Conservation (phyloP, 2,113 vertebrate genomes). For the Neogobius melanostomus region DNA sequence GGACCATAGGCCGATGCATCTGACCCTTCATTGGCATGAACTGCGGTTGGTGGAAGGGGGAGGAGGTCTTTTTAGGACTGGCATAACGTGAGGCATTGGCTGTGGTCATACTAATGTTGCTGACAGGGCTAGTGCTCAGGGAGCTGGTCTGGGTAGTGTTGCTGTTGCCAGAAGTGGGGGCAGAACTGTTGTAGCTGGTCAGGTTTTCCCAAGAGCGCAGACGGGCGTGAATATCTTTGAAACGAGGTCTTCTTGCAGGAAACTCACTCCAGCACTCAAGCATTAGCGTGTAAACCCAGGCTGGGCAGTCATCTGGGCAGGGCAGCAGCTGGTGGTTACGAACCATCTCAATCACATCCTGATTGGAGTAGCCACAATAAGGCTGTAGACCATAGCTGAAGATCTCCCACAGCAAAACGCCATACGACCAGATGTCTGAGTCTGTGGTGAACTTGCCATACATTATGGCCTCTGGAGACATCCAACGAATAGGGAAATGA, state of each 20-base stretch:
- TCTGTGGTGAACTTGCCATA: constrained; percentile 93
- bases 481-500: constrained; percentile 93
- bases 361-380: constrained; percentile 95
- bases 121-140: constrained; percentile 94
- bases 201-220: constrained; percentile 92
- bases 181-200: constrained; percentile 90
- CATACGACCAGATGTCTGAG: constrained; percentile 96
- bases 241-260: constrained; percentile 88
- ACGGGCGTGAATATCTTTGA: constrained; percentile 93
- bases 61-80: constrained; percentile 87
- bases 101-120: constrained; percentile 83
- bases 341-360: constrained; percentile 97
- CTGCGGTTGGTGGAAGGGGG: constrained; percentile 87
- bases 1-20: constrained; percentile 86
- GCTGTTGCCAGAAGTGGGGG: constrained; percentile 91
- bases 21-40: constrained; percentile 92
- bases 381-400: constrained; percentile 97
- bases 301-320: constrained; percentile 93
- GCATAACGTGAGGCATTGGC: constrained; percentile 82
- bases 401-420: constrained; percentile 95
- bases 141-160: constrained; percentile 97
- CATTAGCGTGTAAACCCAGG: constrained; percentile 94
- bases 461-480: constrained; percentile 94
- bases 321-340: constrained; percentile 86
- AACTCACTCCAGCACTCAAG: constrained; percentile 96